Evolutionary conservation across 2,113 vertebrate genomes (phyloP).

Genomic region (Spea bombifrons): DNA sequence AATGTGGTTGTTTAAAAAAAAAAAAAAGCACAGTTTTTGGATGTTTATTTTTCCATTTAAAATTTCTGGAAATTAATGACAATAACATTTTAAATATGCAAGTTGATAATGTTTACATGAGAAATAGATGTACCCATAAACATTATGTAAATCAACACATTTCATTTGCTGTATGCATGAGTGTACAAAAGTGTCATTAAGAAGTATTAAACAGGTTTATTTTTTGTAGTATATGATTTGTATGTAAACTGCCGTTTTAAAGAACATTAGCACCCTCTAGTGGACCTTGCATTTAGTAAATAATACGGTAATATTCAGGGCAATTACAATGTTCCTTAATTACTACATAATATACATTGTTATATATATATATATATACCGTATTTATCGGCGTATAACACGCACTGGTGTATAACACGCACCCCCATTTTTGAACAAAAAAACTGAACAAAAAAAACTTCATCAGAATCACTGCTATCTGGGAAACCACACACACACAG

Average conservation of each 20-base stretch:
- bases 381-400: too few relatives aligned
- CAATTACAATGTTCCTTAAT: too few relatives aligned
- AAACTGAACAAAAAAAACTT: too few relatives aligned
- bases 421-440: too few relatives aligned
- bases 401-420: too few relatives aligned
- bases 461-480: too few relatives aligned
- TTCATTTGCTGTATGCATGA: background rate
- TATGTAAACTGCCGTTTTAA: background rate
- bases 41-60: background rate
- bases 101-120: background rate
- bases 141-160: background rate
- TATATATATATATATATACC: too few relatives aligned
- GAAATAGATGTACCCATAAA: background rate
- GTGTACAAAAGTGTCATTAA: background rate
- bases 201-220: background rate
- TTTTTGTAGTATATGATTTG: background rate
- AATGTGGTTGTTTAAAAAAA: too few relatives aligned
- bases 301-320: too few relatives aligned
- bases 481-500: too few relatives aligned
- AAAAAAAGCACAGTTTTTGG: too few relatives aligned
- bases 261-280: slow-evolving; percentile 25
- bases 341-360: too few relatives aligned
- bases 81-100: background rate
- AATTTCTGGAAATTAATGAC: background rate
- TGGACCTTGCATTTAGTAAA: background rate